Base-by-base conservation (phyloP, 64 coral and sea anemone genomes). In the Actinia equina region DNA sequence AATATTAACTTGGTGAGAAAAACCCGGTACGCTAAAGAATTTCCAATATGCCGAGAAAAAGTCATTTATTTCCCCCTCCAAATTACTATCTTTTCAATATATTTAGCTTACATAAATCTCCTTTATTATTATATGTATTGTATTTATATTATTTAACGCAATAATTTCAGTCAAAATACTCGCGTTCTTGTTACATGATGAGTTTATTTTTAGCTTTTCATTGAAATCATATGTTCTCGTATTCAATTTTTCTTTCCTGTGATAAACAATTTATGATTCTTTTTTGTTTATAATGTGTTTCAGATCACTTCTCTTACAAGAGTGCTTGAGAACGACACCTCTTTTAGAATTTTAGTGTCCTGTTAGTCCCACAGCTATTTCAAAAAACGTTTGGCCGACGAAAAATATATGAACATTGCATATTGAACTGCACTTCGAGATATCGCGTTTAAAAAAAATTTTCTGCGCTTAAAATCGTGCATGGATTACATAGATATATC, bases 271-370 rank as follows among this genome's bases (percentile, higher is more conserved):
- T 74, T 41, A 27, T 30, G 42, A 42, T 74, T 41, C 25, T 30
- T 74, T 71, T 74, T 74, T 74, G 69, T 74, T 42, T 74, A 74
- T 14, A 74, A 74, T 74, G 11, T 41, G 27, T 41, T 74, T 74
- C 23, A 30, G 69, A 15, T 30, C 69, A 74, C 69, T 74, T 30
- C 69, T 74, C 69, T 27, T 25, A 41, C 69, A 74, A 74, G 69
- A 74, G 69, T 41, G 26, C 25, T n/a, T 23, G 5, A 74, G 62
- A 65, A 65, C 12, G 4, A n/a, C 62, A 65, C 22, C 62, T 5
- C 2, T 20, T 19, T n/a, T 19, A 22, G 2, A 7, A 65, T 19
- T 23, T 19, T 4, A 57, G 11, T 57, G 55, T 57, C 11, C 2
- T 16, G 3, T 4, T 0, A 49, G 46, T 57, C 13, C 13, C 11